These are phyloP conservation scores for Acromyrmex charruanus DNA, from an alignment of 1,140 invertebrate genomes.

Conservation along the genomic window DNA sequence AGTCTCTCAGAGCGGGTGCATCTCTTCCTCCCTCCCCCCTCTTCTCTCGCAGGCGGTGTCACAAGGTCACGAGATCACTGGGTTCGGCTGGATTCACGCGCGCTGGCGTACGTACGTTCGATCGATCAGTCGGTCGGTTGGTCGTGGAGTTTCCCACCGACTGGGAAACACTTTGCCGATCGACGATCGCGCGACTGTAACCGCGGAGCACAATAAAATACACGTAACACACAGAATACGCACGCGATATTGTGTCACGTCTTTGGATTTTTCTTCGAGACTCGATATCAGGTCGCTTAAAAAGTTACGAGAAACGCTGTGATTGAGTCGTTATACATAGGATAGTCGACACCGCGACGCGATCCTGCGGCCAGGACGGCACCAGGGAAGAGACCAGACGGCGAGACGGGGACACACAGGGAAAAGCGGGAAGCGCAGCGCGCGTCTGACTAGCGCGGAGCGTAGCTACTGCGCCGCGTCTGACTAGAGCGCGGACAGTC, in stretches of 20 bases:
- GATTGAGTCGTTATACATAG: constrained; percentile 5
- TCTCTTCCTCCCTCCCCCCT: constrained; percentile 31
- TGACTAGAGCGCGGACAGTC: constrained; percentile 50
- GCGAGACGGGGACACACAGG: not conserved
- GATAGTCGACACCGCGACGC: not conserved
- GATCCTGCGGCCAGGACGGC: not conserved
- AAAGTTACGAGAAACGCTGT: not conserved
- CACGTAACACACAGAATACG: not conserved
- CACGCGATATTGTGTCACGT: constrained; percentile 14
- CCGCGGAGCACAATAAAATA: not conserved
- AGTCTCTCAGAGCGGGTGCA: constrained; percentile 50
- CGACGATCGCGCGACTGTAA: not conserved
- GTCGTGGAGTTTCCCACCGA: constrained; percentile 53
- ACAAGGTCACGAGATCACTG: constrained; percentile 75
- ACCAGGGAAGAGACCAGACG: not conserved
- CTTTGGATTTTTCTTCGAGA: not conserved
- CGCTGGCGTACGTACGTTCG: constrained; percentile 69
- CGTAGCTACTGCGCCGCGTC: constrained; percentile 40
- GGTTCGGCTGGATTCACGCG: constrained; percentile 67
- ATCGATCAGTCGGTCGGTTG: constrained; percentile 66
- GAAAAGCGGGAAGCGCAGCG: constrained; percentile 5
- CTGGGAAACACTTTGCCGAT: constrained; percentile 21
- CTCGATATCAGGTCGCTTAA: not conserved
- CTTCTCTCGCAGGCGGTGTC: constrained; percentile 64
- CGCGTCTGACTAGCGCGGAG: constrained; percentile 27